A percentile compares a stretch with the other conserved stretches of the same genome.
These are phyloP conservation scores for Zootermopsis nevadensis DNA, from an alignment of 2,888 invertebrate genomes.

Conservation along the genomic window DNA sequence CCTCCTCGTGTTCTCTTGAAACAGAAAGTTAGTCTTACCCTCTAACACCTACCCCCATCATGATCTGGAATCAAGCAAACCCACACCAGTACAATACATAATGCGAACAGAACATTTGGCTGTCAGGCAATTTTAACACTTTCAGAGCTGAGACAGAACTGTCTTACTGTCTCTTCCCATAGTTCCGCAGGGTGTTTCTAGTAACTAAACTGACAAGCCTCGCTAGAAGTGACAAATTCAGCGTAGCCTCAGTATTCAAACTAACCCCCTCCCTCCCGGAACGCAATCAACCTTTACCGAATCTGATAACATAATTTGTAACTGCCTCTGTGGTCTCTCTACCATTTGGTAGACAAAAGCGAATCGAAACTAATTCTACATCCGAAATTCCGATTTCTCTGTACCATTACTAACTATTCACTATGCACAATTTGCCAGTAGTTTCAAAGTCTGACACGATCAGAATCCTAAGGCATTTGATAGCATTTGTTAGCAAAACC, in stretches of 20 bases:
- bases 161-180: neutral
- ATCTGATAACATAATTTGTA: constrained; percentile 34
- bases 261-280: neutral
- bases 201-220: constrained; percentile 3
- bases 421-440: no score
- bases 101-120: neutral
- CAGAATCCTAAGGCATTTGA: no score
- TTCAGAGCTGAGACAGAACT: neutral
- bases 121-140: neutral
- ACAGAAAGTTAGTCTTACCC: no score
- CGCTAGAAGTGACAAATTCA: neutral
- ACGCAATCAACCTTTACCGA: constrained; percentile 29
- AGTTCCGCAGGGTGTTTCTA: neutral
- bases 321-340: neutral
- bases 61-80: no score
- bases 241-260: constrained; percentile 1
- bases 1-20: no score
- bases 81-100: no score
- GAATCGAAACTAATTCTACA: constrained; percentile 31
- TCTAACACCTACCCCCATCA: no score
- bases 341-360: constrained; percentile 21
- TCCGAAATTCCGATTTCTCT: constrained; percentile 1
- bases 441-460: no score
- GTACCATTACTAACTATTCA: no score
- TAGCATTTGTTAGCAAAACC: no score